Conservation (phyloP, 2,113 vertebrate species). For the Nannobrachium achirus region DNA sequence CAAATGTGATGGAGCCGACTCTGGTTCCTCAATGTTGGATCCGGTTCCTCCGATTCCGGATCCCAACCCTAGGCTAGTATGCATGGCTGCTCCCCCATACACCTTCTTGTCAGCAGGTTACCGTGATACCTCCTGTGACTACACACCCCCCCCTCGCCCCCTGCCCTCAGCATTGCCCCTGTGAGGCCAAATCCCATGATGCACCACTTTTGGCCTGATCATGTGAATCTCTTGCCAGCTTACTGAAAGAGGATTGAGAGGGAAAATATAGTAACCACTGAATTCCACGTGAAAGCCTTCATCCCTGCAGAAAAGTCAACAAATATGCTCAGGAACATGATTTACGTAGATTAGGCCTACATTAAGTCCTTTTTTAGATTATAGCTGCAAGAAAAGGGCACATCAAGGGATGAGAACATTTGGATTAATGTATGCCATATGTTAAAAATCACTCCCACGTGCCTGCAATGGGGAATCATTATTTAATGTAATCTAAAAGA, state of each 20-base stretch:
- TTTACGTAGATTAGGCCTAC: slow-evolving; percentile 14
- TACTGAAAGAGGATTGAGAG: slow-evolving; percentile 42
- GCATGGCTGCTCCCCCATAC: background rate
- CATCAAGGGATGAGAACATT: background rate
- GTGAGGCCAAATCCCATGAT: slow-evolving; percentile 25
- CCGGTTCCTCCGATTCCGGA: too few relatives aligned
- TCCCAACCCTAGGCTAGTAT: too few relatives aligned
- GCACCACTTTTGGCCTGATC: slow-evolving; percentile 32
- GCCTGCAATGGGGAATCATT: slow-evolving; percentile 2
- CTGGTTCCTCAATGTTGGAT: too few relatives aligned
- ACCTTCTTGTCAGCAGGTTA: background rate
- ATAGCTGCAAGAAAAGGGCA: too few relatives aligned
- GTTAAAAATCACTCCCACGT: slow-evolving; percentile 21
- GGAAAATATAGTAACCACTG: slow-evolving; percentile 36
- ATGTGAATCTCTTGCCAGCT: slow-evolving; percentile 42
- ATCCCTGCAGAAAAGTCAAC: slow-evolving; percentile 25
- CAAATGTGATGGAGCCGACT: too few relatives aligned
- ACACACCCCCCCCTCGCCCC: too few relatives aligned
- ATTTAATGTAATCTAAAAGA: slow-evolving; percentile 27
- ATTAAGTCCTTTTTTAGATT: background rate
- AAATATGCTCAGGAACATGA: slow-evolving; percentile 12
- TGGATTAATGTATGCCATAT: background rate
- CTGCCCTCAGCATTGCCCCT: too few relatives aligned
- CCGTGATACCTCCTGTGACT: too few relatives aligned
- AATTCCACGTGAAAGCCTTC: slow-evolving; percentile 42